Percentiles rank a stretch among this genome's conserved stretches.
Evolutionary conservation across 2,888 invertebrate species (phyloP).

Genomic region (Schizaphis graminum): DNA sequence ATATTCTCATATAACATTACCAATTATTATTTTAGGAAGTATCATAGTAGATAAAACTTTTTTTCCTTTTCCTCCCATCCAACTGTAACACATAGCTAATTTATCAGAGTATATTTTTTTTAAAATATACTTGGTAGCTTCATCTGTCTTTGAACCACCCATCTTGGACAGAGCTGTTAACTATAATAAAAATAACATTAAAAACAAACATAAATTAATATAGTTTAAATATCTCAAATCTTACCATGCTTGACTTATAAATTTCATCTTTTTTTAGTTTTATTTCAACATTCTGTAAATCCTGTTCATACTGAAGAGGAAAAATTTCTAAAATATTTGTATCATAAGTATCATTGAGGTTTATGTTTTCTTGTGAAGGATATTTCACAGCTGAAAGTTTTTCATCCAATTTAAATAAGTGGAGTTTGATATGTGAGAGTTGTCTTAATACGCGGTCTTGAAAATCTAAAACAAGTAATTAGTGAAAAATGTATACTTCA

Average conservation of each 20-base stretch:
- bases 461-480: conserved; percentile 4
- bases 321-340: not conserved
- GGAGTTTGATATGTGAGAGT: not conserved
- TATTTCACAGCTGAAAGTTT: not conserved
- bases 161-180: not conserved
- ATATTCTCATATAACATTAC: no score
- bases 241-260: conserved; percentile 1
- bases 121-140: conserved; percentile 11
- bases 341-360: not conserved
- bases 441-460: not conserved
- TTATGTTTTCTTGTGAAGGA: not conserved
- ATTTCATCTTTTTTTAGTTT: not conserved
- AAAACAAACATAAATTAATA: not conserved
- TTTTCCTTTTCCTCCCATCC: conserved; percentile 17
- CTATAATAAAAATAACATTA: not conserved
- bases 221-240: not conserved
- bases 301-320: not conserved
- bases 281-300: no score
- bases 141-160: conserved; percentile 15
- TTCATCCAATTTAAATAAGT: not conserved
- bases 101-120: not conserved
- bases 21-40: conserved; percentile 13
- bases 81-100: not conserved
- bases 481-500: not conserved
- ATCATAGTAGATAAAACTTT: conserved; percentile 7